phyloP scores from a whole-genome alignment of 2,797 vertebrate genomes.

The Protosalanx chinensis region DNA sequence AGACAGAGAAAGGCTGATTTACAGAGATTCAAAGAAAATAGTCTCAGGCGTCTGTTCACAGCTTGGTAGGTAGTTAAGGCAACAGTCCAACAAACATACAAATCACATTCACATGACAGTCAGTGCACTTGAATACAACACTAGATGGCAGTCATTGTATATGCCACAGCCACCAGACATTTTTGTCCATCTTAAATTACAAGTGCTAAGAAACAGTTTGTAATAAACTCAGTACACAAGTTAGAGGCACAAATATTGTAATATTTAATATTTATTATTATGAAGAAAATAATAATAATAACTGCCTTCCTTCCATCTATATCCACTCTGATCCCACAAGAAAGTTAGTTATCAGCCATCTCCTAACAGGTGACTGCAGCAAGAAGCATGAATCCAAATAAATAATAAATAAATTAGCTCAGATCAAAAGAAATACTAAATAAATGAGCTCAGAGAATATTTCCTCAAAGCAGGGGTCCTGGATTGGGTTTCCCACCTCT shows the following conservation, averaged over 20 bases:
- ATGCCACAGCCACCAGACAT: background rate
- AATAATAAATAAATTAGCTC: no score
- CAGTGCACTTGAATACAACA: slow-evolving; percentile 35
- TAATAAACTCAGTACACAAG: no score
- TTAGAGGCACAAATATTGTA: no score
- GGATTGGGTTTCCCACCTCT: background rate
- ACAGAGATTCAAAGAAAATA: background rate
- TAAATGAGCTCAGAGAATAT: no score
- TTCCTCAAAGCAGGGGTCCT: background rate
- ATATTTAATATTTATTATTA: no score
- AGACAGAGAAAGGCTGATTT: background rate
- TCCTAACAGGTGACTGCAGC: background rate
- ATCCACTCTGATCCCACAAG: background rate
- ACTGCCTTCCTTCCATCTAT: no score
- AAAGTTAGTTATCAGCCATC: background rate
- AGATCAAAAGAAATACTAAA: no score
- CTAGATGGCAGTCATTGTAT: slow-evolving; percentile 56
- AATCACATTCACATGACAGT: slow-evolving; percentile 9
- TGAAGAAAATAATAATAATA: background rate
- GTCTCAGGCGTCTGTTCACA: background rate
- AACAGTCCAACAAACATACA: no score
- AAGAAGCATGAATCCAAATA: background rate
- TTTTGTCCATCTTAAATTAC: background rate
- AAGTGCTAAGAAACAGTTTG: background rate
- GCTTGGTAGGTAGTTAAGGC: no score